Evolutionary conservation across 2,113 vertebrate genomes (phyloP).

Genomic region (Acinonyx jubatus): DNA sequence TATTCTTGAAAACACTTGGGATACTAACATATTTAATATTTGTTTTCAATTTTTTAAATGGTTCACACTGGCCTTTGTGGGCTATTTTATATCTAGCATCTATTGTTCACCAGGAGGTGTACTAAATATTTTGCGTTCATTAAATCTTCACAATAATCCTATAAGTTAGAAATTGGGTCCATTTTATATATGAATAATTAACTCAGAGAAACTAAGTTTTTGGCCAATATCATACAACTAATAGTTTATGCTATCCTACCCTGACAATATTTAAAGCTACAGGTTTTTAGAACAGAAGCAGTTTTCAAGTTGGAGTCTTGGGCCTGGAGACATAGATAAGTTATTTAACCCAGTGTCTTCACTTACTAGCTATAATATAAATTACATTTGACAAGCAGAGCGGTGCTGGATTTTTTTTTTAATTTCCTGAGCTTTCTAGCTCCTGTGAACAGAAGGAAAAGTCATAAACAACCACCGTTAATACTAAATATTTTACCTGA

Average conservation of each 20-base stretch:
- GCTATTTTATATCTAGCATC: background rate
- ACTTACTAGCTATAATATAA: background rate
- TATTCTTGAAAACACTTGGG: background rate
- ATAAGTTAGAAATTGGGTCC: background rate
- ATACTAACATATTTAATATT: background rate
- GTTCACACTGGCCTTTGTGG: background rate
- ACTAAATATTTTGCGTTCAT: background rate
- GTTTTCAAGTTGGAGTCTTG: background rate
- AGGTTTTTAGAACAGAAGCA: background rate
- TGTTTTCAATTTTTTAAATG: background rate
- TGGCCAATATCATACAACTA: background rate
- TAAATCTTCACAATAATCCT: background rate
- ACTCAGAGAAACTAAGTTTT: background rate
- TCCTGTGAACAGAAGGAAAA: background rate
- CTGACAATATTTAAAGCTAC: background rate
- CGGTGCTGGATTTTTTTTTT: background rate
- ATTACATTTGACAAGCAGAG: background rate
- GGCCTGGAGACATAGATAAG: background rate
- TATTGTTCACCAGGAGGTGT: background rate
- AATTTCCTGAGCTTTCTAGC: background rate
- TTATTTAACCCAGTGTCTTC: background rate
- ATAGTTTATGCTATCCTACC: background rate
- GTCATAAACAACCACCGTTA: background rate
- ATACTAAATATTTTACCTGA: background rate
- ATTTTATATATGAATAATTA: background rate